These are phyloP conservation scores for Boloria selene DNA, from an alignment of 2,888 invertebrate genomes.

Conservation along the genomic window DNA sequence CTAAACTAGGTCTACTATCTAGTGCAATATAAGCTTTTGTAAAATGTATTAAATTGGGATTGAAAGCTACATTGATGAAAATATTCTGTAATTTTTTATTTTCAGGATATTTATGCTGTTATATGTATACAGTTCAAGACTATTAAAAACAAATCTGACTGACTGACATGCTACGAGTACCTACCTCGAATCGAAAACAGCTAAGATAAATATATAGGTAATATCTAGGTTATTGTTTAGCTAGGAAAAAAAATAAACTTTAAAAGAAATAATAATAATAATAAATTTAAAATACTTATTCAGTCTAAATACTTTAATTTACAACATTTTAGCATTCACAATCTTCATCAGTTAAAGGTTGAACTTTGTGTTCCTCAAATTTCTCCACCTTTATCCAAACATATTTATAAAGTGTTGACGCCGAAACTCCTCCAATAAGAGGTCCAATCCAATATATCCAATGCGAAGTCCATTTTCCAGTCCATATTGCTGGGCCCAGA, in stretches of 20 bases:
- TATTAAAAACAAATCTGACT: too few relatives aligned
- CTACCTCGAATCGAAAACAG: too few relatives aligned
- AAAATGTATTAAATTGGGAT: too few relatives aligned
- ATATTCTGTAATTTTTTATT: too few relatives aligned
- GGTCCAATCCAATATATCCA: constrained; percentile 90
- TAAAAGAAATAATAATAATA: too few relatives aligned
- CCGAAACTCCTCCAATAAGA: constrained; percentile 53
- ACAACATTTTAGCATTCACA: background rate
- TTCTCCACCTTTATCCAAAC: constrained; percentile 51
- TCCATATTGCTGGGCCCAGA: constrained; percentile 88
- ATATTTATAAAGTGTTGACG: constrained; percentile 58
- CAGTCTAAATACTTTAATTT: background rate
- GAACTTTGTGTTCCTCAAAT: background rate
- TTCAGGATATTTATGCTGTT: too few relatives aligned
- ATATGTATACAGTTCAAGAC: too few relatives aligned
- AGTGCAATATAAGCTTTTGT: background rate
- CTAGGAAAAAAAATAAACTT: too few relatives aligned
- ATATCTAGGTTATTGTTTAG: too few relatives aligned
- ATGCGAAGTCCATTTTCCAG: constrained; percentile 84
- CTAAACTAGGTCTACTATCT: background rate
- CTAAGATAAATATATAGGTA: too few relatives aligned
- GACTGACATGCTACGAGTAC: too few relatives aligned
- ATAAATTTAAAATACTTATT: background rate
- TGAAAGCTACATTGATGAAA: too few relatives aligned
- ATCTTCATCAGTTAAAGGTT: constrained; percentile 6